phyloP scores from a whole-genome alignment of 1,140 invertebrate species.

The Rhynchophorus ferrugineus region DNA sequence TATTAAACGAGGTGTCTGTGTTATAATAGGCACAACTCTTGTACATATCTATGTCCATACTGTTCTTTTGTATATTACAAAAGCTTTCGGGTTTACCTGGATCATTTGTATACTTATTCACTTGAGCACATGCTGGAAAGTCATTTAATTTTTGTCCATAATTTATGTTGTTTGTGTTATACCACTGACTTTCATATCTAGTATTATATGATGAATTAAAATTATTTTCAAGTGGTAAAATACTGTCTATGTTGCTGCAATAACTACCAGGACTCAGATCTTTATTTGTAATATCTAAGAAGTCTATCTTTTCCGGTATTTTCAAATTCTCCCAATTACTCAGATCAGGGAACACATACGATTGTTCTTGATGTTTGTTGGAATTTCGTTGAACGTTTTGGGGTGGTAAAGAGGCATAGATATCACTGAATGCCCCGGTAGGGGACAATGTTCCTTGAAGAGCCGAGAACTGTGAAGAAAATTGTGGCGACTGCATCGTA shows the following conservation, averaged over 20 bases:
- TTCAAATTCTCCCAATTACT: conserved; percentile 8
- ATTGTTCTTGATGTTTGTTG: background rate
- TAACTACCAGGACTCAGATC: conserved; percentile 33
- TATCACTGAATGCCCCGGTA: background rate
- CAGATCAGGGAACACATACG: background rate
- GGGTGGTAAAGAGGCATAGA: background rate
- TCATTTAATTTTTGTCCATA: conserved; percentile 26
- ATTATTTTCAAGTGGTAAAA: conserved; percentile 23
- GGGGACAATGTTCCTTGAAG: conserved; percentile 7
- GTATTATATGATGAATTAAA: too few relatives aligned
- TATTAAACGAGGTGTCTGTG: background rate
- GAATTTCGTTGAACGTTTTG: background rate
- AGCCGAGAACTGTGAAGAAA: background rate
- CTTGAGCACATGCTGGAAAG: conserved; percentile 33
- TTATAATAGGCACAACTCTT: conserved; percentile 14
- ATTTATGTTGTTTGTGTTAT: conserved; percentile 20
- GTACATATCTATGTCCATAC: background rate
- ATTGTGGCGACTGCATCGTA: too few relatives aligned
- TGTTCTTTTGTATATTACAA: conserved; percentile 26
- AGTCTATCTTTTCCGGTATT: conserved; percentile 30
- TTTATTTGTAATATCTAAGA: conserved; percentile 31
- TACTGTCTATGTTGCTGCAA: conserved; percentile 27
- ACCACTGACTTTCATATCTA: conserved; percentile 24
- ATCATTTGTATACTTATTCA: conserved; percentile 7
- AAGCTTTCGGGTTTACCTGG: conserved; percentile 7